These are phyloP conservation scores for Drosophila colorata DNA, from an alignment of 2,888 invertebrate genomes.

Conservation along the genomic window DNA sequence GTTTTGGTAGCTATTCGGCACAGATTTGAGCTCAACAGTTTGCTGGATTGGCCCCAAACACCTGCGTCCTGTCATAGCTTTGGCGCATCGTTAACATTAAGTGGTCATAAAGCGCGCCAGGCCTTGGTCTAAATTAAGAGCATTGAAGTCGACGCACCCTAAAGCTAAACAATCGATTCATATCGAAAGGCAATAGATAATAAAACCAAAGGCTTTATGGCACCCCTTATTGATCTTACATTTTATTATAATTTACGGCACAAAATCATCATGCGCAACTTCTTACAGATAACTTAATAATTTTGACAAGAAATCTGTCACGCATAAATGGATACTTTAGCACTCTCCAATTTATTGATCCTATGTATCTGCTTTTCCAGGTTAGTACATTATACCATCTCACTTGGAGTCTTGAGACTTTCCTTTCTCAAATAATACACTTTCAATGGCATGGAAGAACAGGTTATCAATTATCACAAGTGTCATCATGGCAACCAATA, in stretches of 20 bases:
- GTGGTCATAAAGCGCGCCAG: constrained; percentile 9
- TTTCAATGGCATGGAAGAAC: constrained; percentile 5
- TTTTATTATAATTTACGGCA: no score
- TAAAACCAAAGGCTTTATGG: background rate
- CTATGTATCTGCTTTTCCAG: no score
- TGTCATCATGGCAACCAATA: constrained; percentile 23
- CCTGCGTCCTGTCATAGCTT: constrained; percentile 36
- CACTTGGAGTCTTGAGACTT: background rate
- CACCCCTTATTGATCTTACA: background rate
- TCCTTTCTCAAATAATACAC: background rate
- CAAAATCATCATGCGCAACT: background rate
- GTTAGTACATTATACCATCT: no score
- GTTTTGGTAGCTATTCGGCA: constrained; percentile 69
- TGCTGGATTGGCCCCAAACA: constrained; percentile 25
- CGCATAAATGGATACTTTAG: no score
- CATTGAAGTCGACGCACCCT: background rate
- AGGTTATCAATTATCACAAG: constrained; percentile 36
- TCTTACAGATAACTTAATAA: background rate
- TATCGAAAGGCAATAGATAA: background rate
- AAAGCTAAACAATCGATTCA: background rate
- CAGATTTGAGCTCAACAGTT: constrained; percentile 70
- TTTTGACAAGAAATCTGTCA: no score
- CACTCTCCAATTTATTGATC: no score
- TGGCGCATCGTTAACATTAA: constrained; percentile 33
- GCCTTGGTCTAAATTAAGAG: constrained; percentile 6